Evolutionary conservation across 2,888 invertebrate genomes (phyloP).

Genomic region (Ophion ellenae): DNA sequence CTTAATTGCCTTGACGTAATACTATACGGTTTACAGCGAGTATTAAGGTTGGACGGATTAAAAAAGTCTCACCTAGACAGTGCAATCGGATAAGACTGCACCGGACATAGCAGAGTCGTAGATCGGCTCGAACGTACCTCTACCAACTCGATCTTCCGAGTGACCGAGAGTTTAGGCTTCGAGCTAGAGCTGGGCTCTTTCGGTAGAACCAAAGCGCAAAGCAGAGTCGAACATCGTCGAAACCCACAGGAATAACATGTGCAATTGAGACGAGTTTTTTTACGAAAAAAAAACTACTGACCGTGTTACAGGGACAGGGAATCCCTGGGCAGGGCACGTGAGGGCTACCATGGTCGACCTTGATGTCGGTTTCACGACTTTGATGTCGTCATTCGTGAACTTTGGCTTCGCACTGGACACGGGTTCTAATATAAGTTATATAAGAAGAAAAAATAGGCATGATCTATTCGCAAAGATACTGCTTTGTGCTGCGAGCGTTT

Average conservation of each 20-base stretch:
- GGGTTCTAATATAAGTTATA: slow-evolving; percentile 85
- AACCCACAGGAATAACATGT: not conserved
- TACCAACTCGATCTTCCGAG: slow-evolving; percentile 81
- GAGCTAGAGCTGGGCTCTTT: slow-evolving; percentile 80
- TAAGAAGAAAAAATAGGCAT: slow-evolving; percentile 11
- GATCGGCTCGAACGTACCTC: slow-evolving; percentile 71
- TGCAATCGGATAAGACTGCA: slow-evolving; percentile 86
- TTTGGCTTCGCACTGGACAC: slow-evolving; percentile 89
- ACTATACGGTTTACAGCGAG: not conserved
- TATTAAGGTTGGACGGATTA: slow-evolving; percentile 31
- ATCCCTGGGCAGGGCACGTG: slow-evolving; percentile 86
- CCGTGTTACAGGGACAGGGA: slow-evolving; percentile 84
- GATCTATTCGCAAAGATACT: slow-evolving; percentile 4
- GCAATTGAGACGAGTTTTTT: slow-evolving; percentile 25
- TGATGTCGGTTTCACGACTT: slow-evolving; percentile 79
- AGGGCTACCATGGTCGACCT: slow-evolving; percentile 81
- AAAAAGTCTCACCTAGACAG: slow-evolving; percentile 84
- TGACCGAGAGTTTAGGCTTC: slow-evolving; percentile 79
- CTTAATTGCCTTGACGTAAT: not conserved
- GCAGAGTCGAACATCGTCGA: not conserved
- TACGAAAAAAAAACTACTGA: slow-evolving; percentile 71
- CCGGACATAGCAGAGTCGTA: slow-evolving; percentile 86
- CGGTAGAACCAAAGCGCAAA: not conserved
- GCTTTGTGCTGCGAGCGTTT: not conserved
- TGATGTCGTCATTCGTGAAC: slow-evolving; percentile 86